Evolutionary conservation across 1,140 invertebrate genomes (phyloP), one percentile per base, ranked within the genome.

Genomic region (Orchesella cincta): DNA sequence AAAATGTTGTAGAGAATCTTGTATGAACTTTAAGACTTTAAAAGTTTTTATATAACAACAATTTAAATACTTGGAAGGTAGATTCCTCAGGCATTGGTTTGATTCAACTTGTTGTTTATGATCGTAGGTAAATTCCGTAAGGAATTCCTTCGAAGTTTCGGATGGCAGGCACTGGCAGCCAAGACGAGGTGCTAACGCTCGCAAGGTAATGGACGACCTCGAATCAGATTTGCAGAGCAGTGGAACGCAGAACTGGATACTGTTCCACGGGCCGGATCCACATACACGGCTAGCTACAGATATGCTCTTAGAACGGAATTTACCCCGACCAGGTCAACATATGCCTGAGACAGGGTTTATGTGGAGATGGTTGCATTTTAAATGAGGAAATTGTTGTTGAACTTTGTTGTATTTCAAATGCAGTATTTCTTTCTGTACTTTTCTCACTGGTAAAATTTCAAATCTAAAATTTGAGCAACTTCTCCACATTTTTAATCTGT

Each of bases 81-180:
- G n/a, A n/a, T n/a, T n/a, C n/a, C n/a, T n/a, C n/a, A n/a, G n/a
- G n/a, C n/a, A n/a, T n/a, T n/a, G n/a, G n/a, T n/a, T n/a, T n/a
- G n/a, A n/a, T n/a, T n/a, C n/a, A n/a, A n/a, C n/a, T n/a, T n/a
- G n/a, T n/a, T n/a, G n/a, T n/a, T n/a, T n/a, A n/a, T n/a, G n/a
- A n/a, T 46, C 20, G 20, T 46, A 91, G 90, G 88, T 29, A 90
- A 91, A 85, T 91, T 90, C 83, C 88, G 89, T 0, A 86, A 88
- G 36, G 90, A 90, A 82, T 91, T 91, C 79, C 87, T 86, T 0
- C 86, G 89, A 1, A 87, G 88, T 0, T 90, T 90, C 82, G 87
- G 87, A 51, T 90, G 88, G 72, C 36, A 74, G 29, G 31, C 14
- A 34, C 33, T 35, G 29, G 74, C 57, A 54, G n/a, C 18, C 1